Conservation (phyloP, 2,888 invertebrate genomes). For the Leptopilina myrica region DNA sequence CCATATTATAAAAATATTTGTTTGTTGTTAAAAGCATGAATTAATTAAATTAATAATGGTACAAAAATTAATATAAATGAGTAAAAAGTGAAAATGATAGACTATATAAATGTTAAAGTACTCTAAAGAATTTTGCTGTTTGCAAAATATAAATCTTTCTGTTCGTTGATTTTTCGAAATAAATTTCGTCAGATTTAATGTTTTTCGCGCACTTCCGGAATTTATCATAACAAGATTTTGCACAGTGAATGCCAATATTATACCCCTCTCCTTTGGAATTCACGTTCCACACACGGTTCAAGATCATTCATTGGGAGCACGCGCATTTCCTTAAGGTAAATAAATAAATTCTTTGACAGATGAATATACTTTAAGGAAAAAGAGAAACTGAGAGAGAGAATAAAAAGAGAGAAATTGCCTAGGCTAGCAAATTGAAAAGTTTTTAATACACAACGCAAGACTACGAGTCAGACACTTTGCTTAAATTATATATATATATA, state of each 20-base stretch:
- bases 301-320: conserved; percentile 54
- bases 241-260: conserved; percentile 36
- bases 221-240: conserved; percentile 33
- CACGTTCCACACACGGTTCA: conserved; percentile 47
- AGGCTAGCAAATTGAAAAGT: conserved; percentile 58
- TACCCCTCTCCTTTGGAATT: conserved; percentile 47
- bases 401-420: conserved; percentile 58
- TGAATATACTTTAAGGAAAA: conserved; percentile 47
- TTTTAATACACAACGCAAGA: conserved; percentile 25
- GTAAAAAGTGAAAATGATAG: neutral
- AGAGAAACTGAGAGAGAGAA: conserved; percentile 56
- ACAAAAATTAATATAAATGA: too few species aligned
- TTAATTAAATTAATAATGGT: too few species aligned
- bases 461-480: conserved; percentile 27
- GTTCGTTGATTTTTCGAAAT: conserved; percentile 30
- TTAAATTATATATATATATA: conserved; percentile 8
- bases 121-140: conserved; percentile 11
- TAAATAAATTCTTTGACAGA: conserved; percentile 61
- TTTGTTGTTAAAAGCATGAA: too few species aligned
- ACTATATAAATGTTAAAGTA: neutral
- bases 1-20: too few species aligned
- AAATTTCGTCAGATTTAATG: conserved; percentile 33
- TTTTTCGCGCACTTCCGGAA: conserved; percentile 31
- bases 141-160: conserved; percentile 16
- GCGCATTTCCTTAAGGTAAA: conserved; percentile 51